Evolutionary conservation across 2,888 invertebrate species (phyloP), one percentile per base, ranked within the genome.

Genomic region (Plebejus melissa): DNA sequence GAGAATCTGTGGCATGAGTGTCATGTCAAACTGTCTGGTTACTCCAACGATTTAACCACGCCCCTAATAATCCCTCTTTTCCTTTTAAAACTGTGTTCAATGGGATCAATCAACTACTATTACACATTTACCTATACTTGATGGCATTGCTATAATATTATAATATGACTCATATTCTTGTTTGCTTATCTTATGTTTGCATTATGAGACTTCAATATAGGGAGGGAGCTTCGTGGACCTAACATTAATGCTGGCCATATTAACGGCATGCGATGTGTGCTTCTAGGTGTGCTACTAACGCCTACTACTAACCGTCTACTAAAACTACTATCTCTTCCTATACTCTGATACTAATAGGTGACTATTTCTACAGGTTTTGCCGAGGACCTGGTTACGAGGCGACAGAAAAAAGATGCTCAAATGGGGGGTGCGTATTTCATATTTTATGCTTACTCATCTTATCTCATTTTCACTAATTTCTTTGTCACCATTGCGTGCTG

Each of bases 381-480:
- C 82, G 94, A 94, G 82, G 94, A 94, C 84, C 84, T 93, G 83
- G 94, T 94, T 79, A 93, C 93, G 46, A 88, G 93, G 85, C 88
- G 94, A 86, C 93, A 93, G 81, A 94, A 94, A 83, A 94, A 94
- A 83, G 92, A 94, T 85, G 91, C 93, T 80, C 93, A 91, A 85
- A 86, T 94, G 80, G 94, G 94, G 84, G 94, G 94, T 94, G 78
- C 86, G 90, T 87, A 71, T 60, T 4, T 28, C 1, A 22, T 58
- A 22, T 22, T 22, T 22, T 22, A 22, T 22, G 22, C 22, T 22
- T 22, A 22, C 22, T 22, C 22, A 22, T 22, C 22, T 22, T 22
- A 22, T 22, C 22, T 22, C 22, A 22, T 22, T 22, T 22, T 22
- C 22, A 22, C 22, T 22, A 22, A 22, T 22, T 22, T 22, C 22